Evolutionary conservation across 2,888 invertebrate species (phyloP).

Genomic region (Chirona hameri): DNA sequence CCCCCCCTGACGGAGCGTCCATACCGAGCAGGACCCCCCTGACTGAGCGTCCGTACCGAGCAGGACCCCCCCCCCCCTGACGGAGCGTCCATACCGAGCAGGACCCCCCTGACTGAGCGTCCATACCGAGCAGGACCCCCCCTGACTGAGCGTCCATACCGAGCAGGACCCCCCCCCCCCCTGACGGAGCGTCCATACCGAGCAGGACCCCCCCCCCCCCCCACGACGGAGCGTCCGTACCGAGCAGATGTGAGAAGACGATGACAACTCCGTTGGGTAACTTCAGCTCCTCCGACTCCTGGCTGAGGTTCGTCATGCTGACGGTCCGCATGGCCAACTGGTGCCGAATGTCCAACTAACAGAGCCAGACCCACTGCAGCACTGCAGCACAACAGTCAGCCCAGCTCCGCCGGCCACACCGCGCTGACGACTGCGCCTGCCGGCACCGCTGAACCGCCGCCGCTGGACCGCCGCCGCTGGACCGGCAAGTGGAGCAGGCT

Average conservation of each 20-base stretch:
- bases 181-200: too few relatives aligned
- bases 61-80: too few relatives aligned
- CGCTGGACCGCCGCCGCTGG: neutral
- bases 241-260: constrained; percentile 23
- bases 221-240: neutral
- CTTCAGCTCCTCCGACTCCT: neutral
- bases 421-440: neutral
- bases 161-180: too few relatives aligned
- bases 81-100: too few relatives aligned
- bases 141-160: too few relatives aligned
- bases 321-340: neutral
- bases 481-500: neutral
- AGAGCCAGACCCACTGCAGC: neutral
- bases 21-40: too few relatives aligned
- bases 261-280: constrained; percentile 6
- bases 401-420: neutral
- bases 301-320: neutral
- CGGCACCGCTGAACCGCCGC: neutral
- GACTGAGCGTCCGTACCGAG: too few relatives aligned
- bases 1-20: too few relatives aligned
- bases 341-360: neutral
- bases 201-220: too few relatives aligned
- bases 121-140: too few relatives aligned
- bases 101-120: too few relatives aligned
- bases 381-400: neutral